Conservation (phyloP, 2,113 vertebrate species). For the Albula goreensis region DNA sequence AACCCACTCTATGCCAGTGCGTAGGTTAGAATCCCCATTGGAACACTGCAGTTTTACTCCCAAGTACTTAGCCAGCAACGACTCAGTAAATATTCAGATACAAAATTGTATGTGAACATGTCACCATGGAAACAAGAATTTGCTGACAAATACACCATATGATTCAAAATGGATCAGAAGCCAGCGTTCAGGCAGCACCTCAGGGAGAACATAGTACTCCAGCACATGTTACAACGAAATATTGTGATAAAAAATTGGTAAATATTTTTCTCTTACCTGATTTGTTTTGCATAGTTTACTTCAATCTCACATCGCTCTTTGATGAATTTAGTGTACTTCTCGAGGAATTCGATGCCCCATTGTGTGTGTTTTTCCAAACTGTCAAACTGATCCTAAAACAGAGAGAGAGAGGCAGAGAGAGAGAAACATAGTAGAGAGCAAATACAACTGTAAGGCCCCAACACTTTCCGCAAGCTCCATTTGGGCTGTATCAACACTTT, state of each 20-base stretch:
- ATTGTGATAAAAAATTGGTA: background rate
- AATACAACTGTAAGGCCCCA: background rate
- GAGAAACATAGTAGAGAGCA: background rate
- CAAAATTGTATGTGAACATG: no score
- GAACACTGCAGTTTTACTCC: no score
- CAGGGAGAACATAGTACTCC: background rate
- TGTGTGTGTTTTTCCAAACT: constrained; percentile 95
- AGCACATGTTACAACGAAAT: background rate
- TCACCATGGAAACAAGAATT: no score
- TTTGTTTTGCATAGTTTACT: constrained; percentile 83
- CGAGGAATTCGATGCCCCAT: constrained; percentile 83
- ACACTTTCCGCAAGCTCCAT: background rate
- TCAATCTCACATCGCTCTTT: constrained; percentile 83
- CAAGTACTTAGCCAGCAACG: no score
- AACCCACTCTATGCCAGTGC: no score
- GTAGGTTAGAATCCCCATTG: no score
- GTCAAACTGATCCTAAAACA: constrained; percentile 91
- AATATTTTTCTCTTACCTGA: constrained; percentile 68
- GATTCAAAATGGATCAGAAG: no score
- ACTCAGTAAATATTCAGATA: no score
- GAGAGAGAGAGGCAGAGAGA: constrained; percentile 7
- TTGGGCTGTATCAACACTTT: no score
- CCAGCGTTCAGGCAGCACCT: background rate
- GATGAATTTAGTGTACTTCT: constrained; percentile 82
- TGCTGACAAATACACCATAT: no score